Evolutionary conservation across 2,888 invertebrate genomes (phyloP).

Genomic region (Torymus tubicola): DNA sequence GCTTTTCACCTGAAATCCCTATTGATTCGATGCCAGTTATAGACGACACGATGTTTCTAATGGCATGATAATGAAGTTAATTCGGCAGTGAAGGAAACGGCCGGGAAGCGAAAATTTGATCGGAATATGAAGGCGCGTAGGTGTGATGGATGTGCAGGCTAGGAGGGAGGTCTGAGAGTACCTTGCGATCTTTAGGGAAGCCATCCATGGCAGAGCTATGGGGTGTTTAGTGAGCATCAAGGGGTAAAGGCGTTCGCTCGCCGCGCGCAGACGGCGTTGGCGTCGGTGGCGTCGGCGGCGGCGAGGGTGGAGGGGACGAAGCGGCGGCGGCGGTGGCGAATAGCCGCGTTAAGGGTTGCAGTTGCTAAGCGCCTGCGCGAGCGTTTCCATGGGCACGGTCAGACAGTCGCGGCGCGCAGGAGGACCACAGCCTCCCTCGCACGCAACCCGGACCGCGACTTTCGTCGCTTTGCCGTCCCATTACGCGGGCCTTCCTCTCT

Average conservation of each 20-base stretch:
- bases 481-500: not conserved
- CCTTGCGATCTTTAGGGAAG: conserved; percentile 29
- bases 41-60: too few relatives aligned
- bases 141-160: too few relatives aligned
- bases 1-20: too few relatives aligned
- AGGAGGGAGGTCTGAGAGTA: not conserved
- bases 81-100: too few relatives aligned
- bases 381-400: conserved; percentile 74
- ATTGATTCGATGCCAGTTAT: too few relatives aligned
- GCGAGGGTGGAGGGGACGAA: conserved; percentile 3
- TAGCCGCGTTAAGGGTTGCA: conserved; percentile 68
- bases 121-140: too few relatives aligned
- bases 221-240: conserved; percentile 76
- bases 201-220: conserved; percentile 62
- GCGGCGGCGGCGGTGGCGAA: conserved; percentile 62
- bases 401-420: not conserved
- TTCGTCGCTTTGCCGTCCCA: not conserved
- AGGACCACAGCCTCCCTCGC: conserved; percentile 70
- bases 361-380: conserved; percentile 65
- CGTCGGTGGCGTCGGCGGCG: conserved; percentile 61
- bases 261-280: not conserved
- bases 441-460: conserved; percentile 57
- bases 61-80: too few relatives aligned
- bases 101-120: too few relatives aligned
- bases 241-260: conserved; percentile 64